Evolutionary conservation across 1,140 invertebrate species (phyloP).

Genomic region (Amphibalanus amphitrite): DNA sequence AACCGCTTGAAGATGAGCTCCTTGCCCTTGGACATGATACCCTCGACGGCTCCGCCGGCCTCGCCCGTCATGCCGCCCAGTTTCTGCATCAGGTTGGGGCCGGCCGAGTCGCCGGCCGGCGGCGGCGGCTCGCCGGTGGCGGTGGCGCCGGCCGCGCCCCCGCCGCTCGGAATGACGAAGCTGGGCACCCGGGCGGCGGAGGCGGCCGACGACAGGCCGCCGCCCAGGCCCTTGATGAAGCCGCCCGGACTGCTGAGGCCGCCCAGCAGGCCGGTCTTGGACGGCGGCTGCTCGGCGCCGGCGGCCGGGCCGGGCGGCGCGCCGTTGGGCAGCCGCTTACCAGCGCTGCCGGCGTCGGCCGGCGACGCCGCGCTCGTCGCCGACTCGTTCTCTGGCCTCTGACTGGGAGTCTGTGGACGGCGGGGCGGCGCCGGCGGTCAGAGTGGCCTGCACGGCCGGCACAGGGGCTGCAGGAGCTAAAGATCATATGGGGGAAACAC

Average conservation of each 20-base stretch:
- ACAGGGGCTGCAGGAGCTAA: too few species aligned
- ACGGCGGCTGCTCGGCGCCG: background rate
- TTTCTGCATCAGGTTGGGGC: conserved; percentile 53
- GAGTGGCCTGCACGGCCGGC: too few species aligned
- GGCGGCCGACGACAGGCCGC: background rate
- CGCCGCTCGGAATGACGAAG: conserved; percentile 13
- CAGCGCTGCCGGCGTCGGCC: background rate
- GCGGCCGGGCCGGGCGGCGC: too few species aligned
- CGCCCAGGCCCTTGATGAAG: background rate
- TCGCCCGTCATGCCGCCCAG: conserved; percentile 58
- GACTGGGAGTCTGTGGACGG: background rate
- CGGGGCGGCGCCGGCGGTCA: too few species aligned
- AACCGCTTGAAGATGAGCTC: conserved; percentile 83
- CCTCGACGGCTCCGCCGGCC: conserved; percentile 25
- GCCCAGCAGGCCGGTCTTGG: background rate
- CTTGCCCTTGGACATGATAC: conserved; percentile 68
- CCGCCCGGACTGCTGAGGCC: background rate
- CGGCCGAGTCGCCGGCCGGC: background rate
- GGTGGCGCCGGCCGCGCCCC: conserved; percentile 16
- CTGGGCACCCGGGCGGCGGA: background rate
- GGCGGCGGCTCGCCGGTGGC: conserved; percentile 28
- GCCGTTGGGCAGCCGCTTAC: background rate
- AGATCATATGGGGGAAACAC: too few species aligned
- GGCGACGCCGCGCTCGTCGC: background rate
- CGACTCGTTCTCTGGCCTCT: background rate